Conservation (phyloP, 2,888 invertebrate species). For the Diarsia brunnea region DNA sequence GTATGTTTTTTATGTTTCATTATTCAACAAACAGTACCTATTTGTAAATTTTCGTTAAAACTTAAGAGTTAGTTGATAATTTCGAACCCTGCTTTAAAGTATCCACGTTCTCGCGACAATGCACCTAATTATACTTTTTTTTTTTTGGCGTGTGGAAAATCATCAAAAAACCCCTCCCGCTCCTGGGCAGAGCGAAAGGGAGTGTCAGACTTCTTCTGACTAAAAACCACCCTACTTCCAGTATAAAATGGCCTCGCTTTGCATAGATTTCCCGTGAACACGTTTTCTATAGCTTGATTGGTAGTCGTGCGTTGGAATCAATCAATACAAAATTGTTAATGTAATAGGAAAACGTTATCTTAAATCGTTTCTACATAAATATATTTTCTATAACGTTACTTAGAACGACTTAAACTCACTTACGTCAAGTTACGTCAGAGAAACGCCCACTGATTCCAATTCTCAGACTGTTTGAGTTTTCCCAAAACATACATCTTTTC, state of each 20-base stretch:
- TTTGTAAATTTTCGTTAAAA: neutral
- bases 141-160: no score
- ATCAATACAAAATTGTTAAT: neutral
- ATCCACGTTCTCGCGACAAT: neutral
- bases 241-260: no score
- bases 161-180: no score
- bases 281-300: no score
- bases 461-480: slow-evolving; percentile 1
- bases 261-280: no score
- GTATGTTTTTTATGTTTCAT: neutral
- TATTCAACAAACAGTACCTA: neutral
- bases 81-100: neutral
- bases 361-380: neutral
- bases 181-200: no score
- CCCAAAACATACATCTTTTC: neutral
- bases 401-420: neutral
- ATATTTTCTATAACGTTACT: neutral
- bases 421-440: neutral
- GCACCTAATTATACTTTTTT: no score
- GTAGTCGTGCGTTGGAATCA: neutral
- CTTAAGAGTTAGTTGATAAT: neutral
- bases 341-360: neutral
- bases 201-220: no score
- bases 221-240: no score
- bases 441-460: neutral